Percentiles rank a stretch among this genome's conserved stretches.
These are phyloP conservation scores for Polypterus bichir DNA, from an alignment of 2,113 vertebrate species.

Conservation along the genomic window DNA sequence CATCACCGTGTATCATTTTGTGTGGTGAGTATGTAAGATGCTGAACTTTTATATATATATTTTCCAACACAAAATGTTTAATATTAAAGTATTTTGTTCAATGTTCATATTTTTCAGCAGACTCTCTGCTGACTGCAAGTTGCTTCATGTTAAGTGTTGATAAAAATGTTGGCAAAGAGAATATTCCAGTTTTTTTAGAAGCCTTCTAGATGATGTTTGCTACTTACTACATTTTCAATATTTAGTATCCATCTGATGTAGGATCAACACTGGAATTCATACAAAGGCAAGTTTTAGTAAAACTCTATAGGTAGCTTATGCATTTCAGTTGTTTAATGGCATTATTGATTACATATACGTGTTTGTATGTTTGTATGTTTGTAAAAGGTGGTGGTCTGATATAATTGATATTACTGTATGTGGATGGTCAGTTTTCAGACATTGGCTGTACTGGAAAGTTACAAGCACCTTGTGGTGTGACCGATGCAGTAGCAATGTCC, in stretches of 20 bases:
- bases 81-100: no score
- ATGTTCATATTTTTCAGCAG: not conserved
- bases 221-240: slow-evolving; percentile 19
- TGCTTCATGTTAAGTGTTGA: slow-evolving; percentile 18
- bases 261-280: slow-evolving; percentile 21
- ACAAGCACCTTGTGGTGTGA: no score
- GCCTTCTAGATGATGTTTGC: slow-evolving; percentile 18
- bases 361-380: not conserved
- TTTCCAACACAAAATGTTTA: no score
- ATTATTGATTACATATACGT: no score
- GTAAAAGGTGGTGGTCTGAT: not conserved
- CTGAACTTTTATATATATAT: not conserved
- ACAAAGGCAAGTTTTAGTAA: slow-evolving; percentile 17
- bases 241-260: slow-evolving; percentile 13
- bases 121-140: slow-evolving; percentile 10
- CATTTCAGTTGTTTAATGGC: no score
- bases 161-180: slow-evolving; percentile 13
- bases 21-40: not conserved
- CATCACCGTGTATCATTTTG: not conserved
- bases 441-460: no score
- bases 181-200: slow-evolving; percentile 6
- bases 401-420: not conserved
- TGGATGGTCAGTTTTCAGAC: no score
- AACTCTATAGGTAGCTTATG: not conserved
- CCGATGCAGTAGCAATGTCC: no score